Evolutionary conservation across 2,113 vertebrate species (phyloP), one percentile per base, ranked within the genome.

Genomic region (Apodemus sylvaticus): DNA sequence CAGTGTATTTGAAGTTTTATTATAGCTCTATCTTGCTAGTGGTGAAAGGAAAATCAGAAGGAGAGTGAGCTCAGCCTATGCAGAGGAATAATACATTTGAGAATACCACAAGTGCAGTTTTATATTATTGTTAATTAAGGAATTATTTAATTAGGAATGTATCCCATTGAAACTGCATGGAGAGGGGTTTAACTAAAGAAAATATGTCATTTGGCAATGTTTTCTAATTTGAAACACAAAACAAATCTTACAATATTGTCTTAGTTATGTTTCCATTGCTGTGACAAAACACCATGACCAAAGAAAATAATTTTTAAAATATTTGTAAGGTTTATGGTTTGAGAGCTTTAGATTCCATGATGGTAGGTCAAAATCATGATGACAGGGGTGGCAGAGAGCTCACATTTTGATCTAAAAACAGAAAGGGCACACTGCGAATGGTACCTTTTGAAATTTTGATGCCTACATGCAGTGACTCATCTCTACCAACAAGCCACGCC

Each of bases 181-280:
- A 70, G 74, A 90, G 81, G 90, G 85, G 26, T 8, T 73, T 78
- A 83, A 85, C 79, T 31, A 74, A 86, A 60, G 58, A 82, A 96
- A 95, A 94, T 51, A 71, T 14, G 6, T 76, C 89, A 76, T 24
- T 45, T 60, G 51, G n/a, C 16, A 66, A 62, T 19, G 77, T 89
- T 95, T 76, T 22, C 90, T 34, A 90, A 39, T 96, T 94, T 90
- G 71, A 97, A 94, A 29, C 31, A 83, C 73, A 66, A 86, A 48
- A 53, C 62, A 90, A 96, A 87, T 55, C 24, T 62, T 83, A 64
- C 1, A 71, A 1, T 68, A 79, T 39, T 74, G 45, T 71, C 66
- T 90, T 90, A 29, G n/a, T 26, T 62, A 83, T 26, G 16, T 42
- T 83, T 42, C 31, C 62, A 19, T 62, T 83, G 7, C 55, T 83